Evolutionary conservation across 2,888 invertebrate genomes (phyloP), one percentile per base, ranked within the genome.

Genomic region (Seira sanloemensis): DNA sequence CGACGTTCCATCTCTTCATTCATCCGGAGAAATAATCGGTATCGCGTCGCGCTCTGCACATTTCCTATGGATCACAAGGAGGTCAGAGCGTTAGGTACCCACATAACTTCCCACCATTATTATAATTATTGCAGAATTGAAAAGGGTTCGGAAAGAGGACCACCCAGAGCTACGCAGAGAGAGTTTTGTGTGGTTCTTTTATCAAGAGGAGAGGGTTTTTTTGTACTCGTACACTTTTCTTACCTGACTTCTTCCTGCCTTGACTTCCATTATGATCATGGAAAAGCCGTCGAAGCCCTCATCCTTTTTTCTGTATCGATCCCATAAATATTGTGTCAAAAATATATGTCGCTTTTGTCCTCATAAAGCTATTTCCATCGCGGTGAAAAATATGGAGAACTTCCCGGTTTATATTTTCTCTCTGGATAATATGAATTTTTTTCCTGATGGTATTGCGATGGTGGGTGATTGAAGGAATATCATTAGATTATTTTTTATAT

Each of bases 281-380:
- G 37, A 12, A 37, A 37, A 37, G 37, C 7, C 37, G 5, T 58
- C n/a, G 5, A n/a, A 18, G 9, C 5, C 58, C n/a, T 58, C 58
- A 58, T 58, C 58, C 18, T 12, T 58, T 58, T n/a, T 58, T 58
- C n/a, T n/a, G 58, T 58, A 58, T 58, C 58, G 58, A 58, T 58
- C 37, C 18, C 37, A 69, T 69, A 69, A 69, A 37, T 67, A 67
- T 67, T 67, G 25, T 23, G 25, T 24, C 67, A 67, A 25, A 67
- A 24, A 67, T 67, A 67, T 67, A 25, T 67, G 16, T 23, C 67
- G 67, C n/a, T 67, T 67, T 37, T 12, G 5, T 37, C 37, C 5
- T 37, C 37, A 37, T 12, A 37, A 37, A 37, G 37, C 37, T n/a
- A 37, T 37, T 37, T 37, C 37, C 37, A 37, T 37, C 7, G 37